Base-by-base conservation (phyloP, 1,140 invertebrate genomes). In the Dendroctonus valens region DNA sequence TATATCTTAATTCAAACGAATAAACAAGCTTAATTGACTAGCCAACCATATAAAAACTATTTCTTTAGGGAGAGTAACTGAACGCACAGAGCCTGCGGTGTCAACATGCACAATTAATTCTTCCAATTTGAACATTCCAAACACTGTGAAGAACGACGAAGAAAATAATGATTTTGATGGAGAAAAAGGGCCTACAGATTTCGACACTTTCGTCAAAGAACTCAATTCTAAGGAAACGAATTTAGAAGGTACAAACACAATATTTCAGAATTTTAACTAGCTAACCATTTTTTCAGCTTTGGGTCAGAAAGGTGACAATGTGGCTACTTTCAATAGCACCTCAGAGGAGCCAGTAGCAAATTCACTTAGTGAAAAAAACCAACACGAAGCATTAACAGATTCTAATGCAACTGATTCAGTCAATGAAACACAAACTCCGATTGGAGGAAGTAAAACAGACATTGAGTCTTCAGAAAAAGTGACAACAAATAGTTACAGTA, bases 61-160 rank as follows among this genome's bases (percentile, higher is more conserved):
- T 55, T n/a, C n/a, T 69, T 59, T 49, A 65, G 68, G 63, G 9
- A 59, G 68, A 57, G 68, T 69, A 9, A 67, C 65, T 9, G 69
- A 69, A 59, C 63, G 67, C 42, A 67, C 59, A 6, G 65, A 68
- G 41, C n/a, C 59, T 7, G 41, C 38, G 38, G n/a, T 39, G 12
- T 62, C 44, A 6, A 42, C 39, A 39, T 52, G 46, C 38, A 63
- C 60, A 8, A 41, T 61, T 5, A 53, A 52, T 37, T 59, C 55
- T 15, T 14, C 49, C 9, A 12, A 51, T 40, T 11, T 26, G 12
- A 52, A 41, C 11, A 26, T 40, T 53, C 14, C 6, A 7, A 14
- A 26, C 40, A 58, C 12, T 6, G 40, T 15, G 1, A 7, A 51
- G 11, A 51, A 15, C 15, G 26, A n/a, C 50, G 50, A 51, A 8